Percentiles rank a stretch among this genome's conserved stretches.
Conservation (phyloP, 2,797 vertebrate genomes). For the Argya squamiceps region DNA sequence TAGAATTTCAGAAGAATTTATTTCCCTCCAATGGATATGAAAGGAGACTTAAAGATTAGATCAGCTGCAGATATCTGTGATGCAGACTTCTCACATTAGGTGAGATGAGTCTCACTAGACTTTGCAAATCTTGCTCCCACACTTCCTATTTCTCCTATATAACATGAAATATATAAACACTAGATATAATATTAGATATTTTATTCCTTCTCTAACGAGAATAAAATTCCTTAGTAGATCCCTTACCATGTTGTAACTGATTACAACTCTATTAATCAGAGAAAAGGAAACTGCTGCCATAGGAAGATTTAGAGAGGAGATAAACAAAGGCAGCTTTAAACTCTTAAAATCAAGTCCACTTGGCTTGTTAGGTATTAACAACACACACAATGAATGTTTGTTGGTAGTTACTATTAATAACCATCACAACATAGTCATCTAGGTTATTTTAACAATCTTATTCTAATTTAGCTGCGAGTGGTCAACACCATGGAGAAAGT, state of each 20-base stretch:
- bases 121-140: neutral
- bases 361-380: neutral
- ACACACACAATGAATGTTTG: neutral
- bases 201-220: neutral
- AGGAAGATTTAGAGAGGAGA: neutral
- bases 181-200: neutral
- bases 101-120: neutral
- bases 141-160: neutral
- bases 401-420: neutral
- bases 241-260: neutral
- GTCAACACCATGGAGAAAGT: neutral
- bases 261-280: neutral
- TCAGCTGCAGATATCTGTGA: neutral
- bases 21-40: slow-evolving; percentile 25
- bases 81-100: neutral
- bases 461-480: neutral
- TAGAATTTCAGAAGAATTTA: slow-evolving; percentile 30
- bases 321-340: neutral
- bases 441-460: neutral
- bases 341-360: neutral
- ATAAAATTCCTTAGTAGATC: neutral
- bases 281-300: neutral
- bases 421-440: neutral
- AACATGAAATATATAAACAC: neutral
- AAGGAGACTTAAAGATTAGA: neutral